Conservation (phyloP, 2,888 invertebrate species). For the Sipha maydis region DNA sequence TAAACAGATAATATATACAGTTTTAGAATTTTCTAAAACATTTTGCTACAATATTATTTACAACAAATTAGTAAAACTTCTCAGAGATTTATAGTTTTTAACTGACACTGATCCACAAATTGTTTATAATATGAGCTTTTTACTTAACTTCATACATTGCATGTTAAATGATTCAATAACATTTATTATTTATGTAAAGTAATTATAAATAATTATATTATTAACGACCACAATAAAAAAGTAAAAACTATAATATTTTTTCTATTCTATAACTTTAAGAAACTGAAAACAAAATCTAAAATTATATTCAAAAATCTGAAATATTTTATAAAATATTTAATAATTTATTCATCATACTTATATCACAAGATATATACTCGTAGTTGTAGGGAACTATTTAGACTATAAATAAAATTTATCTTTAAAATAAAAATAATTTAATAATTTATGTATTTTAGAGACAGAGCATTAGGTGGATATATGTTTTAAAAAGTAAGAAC, state of each 20-base stretch:
- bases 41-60: slow-evolving; percentile 37
- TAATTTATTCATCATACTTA: background rate
- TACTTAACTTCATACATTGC: background rate
- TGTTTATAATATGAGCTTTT: background rate
- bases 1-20: slow-evolving; percentile 4
- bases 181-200: background rate
- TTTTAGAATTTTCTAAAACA: slow-evolving; percentile 4
- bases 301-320: background rate
- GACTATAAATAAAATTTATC: background rate
- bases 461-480: background rate
- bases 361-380: background rate
- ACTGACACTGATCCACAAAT: background rate
- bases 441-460: background rate
- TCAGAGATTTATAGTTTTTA: background rate
- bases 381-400: background rate
- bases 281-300: background rate
- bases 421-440: background rate
- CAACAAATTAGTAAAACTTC: slow-evolving; percentile 29
- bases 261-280: background rate
- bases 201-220: background rate
- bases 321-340: background rate
- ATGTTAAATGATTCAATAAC: background rate
- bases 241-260: background rate
- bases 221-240: background rate
- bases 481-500: too few species aligned